Conservation (phyloP, 1,140 invertebrate species). For the Maniola jurtina region DNA sequence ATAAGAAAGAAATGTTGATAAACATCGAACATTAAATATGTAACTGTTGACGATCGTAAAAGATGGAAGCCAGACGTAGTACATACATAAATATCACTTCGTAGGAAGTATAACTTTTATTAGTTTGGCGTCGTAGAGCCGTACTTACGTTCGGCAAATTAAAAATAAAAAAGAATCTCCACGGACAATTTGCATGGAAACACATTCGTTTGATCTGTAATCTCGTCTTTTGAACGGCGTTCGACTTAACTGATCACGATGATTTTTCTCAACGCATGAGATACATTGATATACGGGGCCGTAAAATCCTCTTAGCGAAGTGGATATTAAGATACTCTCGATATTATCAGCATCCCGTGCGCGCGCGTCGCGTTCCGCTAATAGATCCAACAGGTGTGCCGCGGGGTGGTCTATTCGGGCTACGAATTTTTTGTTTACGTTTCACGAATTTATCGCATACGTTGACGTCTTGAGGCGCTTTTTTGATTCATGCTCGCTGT, state of each 20-base stretch:
- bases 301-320: conserved; percentile 28
- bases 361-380: conserved; percentile 43
- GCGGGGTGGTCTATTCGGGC: conserved; percentile 61
- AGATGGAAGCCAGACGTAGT: conserved; percentile 70
- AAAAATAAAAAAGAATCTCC: conserved; percentile 62
- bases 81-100: conserved; percentile 70
- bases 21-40: conserved; percentile 78
- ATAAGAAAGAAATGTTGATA: conserved; percentile 79
- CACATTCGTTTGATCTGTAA: conserved; percentile 58
- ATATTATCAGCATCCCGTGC: conserved; percentile 47
- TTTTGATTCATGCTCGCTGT: conserved; percentile 73
- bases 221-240: conserved; percentile 38
- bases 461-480: conserved; percentile 67
- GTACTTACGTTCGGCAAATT: conserved; percentile 54
- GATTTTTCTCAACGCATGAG: conserved; percentile 63
- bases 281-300: conserved; percentile 55
- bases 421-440: conserved; percentile 68
- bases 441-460: conserved; percentile 68
- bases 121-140: conserved; percentile 53
- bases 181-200: conserved; percentile 58
- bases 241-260: conserved; percentile 45
- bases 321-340: conserved; percentile 35
- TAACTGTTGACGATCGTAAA: conserved; percentile 78
- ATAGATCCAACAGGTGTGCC: conserved; percentile 72
- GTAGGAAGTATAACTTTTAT: conserved; percentile 71